Conservation (phyloP, 2,888 invertebrate genomes). For the Anthophora plumipes region DNA sequence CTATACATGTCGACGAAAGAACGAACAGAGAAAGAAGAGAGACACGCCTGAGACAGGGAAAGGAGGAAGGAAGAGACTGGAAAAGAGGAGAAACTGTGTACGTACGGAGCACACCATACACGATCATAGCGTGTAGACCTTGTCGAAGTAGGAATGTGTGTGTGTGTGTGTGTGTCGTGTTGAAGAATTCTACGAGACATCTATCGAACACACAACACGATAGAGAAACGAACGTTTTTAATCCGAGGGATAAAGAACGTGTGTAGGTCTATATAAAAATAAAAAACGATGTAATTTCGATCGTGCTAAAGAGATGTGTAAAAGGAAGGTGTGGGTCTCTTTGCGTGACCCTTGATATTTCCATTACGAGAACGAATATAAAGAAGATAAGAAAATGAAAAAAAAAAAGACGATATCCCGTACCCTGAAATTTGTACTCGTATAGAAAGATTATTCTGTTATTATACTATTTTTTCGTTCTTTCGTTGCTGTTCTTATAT, state of each 20-base stretch:
- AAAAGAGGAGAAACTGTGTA: neutral
- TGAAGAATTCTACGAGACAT: slow-evolving; percentile 66
- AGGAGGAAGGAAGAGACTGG: too few relatives aligned
- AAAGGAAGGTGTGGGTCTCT: slow-evolving; percentile 35
- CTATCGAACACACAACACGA: slow-evolving; percentile 60
- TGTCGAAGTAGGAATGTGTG: slow-evolving; percentile 67
- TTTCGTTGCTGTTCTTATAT: slow-evolving; percentile 46
- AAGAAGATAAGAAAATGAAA: too few relatives aligned
- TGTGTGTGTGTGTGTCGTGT: slow-evolving; percentile 61
- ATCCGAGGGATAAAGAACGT: neutral
- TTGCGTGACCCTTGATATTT: slow-evolving; percentile 55
- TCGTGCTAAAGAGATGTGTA: slow-evolving; percentile 57
- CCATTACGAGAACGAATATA: slow-evolving; percentile 48
- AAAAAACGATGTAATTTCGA: slow-evolving; percentile 63
- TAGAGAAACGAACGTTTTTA: slow-evolving; percentile 38
- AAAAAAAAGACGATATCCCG: slow-evolving; percentile 16
- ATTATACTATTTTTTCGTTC: slow-evolving; percentile 19
- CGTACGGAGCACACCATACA: slow-evolving; percentile 34
- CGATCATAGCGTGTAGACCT: slow-evolving; percentile 61
- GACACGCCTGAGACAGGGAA: slow-evolving; percentile 43
- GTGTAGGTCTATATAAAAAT: slow-evolving; percentile 48
- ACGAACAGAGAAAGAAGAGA: slow-evolving; percentile 14
- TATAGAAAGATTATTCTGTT: slow-evolving; percentile 47
- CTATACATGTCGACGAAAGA: slow-evolving; percentile 38
- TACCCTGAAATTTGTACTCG: slow-evolving; percentile 59